Conservation (phyloP, 2,888 invertebrate species). For the Chaitophorus viminalis region DNA sequence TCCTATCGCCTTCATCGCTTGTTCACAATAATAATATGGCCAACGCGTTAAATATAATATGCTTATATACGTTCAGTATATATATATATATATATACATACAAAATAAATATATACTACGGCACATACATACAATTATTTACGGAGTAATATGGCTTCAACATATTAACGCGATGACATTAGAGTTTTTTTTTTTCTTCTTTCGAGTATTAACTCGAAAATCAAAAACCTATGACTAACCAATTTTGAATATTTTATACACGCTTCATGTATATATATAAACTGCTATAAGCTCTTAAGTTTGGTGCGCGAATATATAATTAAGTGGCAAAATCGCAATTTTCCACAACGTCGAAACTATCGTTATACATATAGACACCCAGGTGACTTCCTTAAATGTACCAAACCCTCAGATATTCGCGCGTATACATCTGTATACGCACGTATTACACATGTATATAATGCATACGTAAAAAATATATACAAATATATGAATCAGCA, state of each 20-base stretch:
- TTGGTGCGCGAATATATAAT: not conserved
- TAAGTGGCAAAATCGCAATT: conserved; percentile 4
- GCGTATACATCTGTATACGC: not conserved
- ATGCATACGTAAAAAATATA: not conserved
- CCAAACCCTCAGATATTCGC: not conserved
- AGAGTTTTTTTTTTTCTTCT: not conserved
- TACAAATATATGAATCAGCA: too few species aligned
- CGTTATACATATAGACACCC: not conserved
- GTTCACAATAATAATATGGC: not conserved
- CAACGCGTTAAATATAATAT: not conserved
- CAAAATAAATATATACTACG: not conserved
- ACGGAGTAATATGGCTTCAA: not conserved
- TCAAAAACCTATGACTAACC: not conserved
- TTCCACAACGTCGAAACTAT: conserved; percentile 6
- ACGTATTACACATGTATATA: not conserved
- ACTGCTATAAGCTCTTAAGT: not conserved
- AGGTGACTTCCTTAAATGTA: not conserved
- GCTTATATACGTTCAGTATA: not conserved
- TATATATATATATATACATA: too few species aligned
- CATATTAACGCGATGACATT: not conserved
- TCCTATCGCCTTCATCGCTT: not conserved
- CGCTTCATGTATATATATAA: not conserved
- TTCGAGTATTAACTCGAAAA: not conserved
- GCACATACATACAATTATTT: not conserved
- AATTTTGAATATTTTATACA: not conserved